Percentiles rank a stretch among this genome's conserved stretches.
Conservation (phyloP, 2,888 invertebrate species). For the Venusia cambrica region DNA sequence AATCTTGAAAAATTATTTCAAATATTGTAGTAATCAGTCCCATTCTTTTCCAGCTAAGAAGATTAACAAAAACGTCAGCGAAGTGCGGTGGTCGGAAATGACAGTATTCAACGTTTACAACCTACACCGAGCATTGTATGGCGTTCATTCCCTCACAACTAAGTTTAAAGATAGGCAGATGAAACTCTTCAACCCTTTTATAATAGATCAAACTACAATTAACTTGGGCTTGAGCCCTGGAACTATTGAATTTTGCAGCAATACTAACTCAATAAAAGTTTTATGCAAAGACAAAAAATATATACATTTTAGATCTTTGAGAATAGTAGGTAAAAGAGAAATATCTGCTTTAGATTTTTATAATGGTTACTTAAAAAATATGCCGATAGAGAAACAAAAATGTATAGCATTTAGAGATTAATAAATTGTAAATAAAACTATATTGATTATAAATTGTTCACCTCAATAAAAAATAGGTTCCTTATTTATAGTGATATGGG, state of each 20-base stretch:
- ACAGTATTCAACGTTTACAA: slow-evolving; percentile 84
- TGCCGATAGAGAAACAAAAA: slow-evolving; percentile 48
- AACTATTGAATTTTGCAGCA: slow-evolving; percentile 80
- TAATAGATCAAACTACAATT: slow-evolving; percentile 39
- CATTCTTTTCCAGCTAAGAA: slow-evolving; percentile 87
- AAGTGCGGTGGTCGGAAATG: slow-evolving; percentile 85
- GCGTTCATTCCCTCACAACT: slow-evolving; percentile 83
- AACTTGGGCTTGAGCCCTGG: slow-evolving; percentile 72
- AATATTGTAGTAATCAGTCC: too few relatives aligned
- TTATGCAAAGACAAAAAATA: slow-evolving; percentile 84
- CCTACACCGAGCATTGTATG: slow-evolving; percentile 85
- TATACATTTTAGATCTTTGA: slow-evolving; percentile 83
- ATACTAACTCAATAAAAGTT: slow-evolving; percentile 81
- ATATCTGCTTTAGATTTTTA: slow-evolving; percentile 91
- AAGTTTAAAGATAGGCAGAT: slow-evolving; percentile 81
- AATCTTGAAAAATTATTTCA: too few relatives aligned
- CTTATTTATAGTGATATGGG: not conserved
- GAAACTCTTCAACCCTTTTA: slow-evolving; percentile 83
- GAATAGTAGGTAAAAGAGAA: slow-evolving; percentile 84
- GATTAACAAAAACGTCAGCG: slow-evolving; percentile 81
- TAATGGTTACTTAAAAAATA: slow-evolving; percentile 90
- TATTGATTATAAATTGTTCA: slow-evolving; percentile 2
- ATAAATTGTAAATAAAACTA: slow-evolving; percentile 12
- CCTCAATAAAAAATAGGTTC: slow-evolving; percentile 1
- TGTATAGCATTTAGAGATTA: slow-evolving; percentile 54